phyloP scores from a whole-genome alignment of 2,888 invertebrate genomes.

The Thereva unica region DNA sequence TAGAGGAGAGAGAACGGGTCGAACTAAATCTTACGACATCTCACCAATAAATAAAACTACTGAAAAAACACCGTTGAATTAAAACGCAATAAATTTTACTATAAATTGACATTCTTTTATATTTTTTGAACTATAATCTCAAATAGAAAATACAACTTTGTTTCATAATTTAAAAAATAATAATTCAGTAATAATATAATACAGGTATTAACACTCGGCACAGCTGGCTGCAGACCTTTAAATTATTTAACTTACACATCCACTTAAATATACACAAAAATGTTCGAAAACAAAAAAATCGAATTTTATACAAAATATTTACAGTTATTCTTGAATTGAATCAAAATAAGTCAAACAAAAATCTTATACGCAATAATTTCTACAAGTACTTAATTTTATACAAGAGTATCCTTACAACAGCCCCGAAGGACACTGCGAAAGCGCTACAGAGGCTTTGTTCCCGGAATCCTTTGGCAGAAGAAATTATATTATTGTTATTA shows the following conservation, averaged over 20 bases:
- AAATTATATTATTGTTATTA: neutral
- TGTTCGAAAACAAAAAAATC: too few species aligned
- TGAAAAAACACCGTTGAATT: too few species aligned
- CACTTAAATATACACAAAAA: conserved; percentile 17
- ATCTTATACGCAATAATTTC: too few species aligned
- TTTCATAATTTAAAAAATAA: conserved; percentile 33
- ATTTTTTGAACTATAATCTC: conserved; percentile 30
- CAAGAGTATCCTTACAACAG: too few species aligned
- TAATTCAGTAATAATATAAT: conserved; percentile 25
- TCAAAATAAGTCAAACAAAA: neutral
- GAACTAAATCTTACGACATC: too few species aligned
- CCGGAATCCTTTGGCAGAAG: conserved; percentile 25
- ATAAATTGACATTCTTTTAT: conserved; percentile 22
- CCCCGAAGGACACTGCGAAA: conserved; percentile 2
- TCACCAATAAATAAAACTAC: too few species aligned
- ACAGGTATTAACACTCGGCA: conserved; percentile 28
- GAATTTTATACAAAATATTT: conserved; percentile 18
- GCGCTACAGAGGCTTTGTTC: conserved; percentile 22
- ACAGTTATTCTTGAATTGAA: conserved; percentile 14
- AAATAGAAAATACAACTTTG: conserved; percentile 36
- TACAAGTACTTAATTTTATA: too few species aligned
- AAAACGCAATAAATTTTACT: conserved; percentile 6
- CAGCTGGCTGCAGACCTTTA: neutral
- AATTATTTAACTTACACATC: conserved; percentile 14
- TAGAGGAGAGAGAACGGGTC: too few species aligned